Base-by-base conservation (phyloP, 2,797 vertebrate genomes). In the Ctenosaura bakeri region DNA sequence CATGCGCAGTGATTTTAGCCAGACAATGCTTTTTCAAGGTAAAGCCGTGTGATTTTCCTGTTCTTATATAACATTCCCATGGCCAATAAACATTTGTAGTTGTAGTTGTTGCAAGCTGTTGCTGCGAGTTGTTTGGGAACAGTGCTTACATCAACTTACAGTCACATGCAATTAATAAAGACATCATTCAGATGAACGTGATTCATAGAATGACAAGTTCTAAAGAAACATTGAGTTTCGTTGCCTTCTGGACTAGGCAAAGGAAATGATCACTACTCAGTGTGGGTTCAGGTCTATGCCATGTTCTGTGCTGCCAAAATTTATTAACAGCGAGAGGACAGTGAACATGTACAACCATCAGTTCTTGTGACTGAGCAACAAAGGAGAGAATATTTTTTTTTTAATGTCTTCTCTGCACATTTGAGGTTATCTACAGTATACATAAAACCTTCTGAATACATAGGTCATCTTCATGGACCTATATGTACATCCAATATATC, bases 1-100 rank as follows among this genome's bases (percentile, higher is more conserved):
- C 97, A 98, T 99, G 98, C 98, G 98, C 95, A 99, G 99, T 86
- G 99, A 99, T 97, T 99, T 99, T 97, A 99, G 99, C 97, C 99
- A 99, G 96, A 99, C 98, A 91, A 99, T 99, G 98, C 98, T 99
- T 89, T 98, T 99, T 95, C 98, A 98, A 98, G 99, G 99, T 99
- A 97, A 97, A 96, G 88, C 80, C 1, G 62, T 46, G 35, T 32
- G 50, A 83, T 83, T 78, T 46, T 56, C 59, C 71, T 83, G 52
- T 90, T 54, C 46, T 83, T 54, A 77, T 59, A 73, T 84, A 77
- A 83, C 1, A 0, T 52, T 77, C 42, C 46, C 54, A 73, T 42
- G 26, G 2, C 78, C 46, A 56, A 14, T 14, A 14, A 79, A 87
- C 74, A 32, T 52, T 26, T n/a, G 29, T 64, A 46, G 64, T 24